A percentile compares a stretch with the other conserved stretches of the same genome.
Conservation (phyloP, 1,140 invertebrate genomes). For the Melitaea cinxia region DNA sequence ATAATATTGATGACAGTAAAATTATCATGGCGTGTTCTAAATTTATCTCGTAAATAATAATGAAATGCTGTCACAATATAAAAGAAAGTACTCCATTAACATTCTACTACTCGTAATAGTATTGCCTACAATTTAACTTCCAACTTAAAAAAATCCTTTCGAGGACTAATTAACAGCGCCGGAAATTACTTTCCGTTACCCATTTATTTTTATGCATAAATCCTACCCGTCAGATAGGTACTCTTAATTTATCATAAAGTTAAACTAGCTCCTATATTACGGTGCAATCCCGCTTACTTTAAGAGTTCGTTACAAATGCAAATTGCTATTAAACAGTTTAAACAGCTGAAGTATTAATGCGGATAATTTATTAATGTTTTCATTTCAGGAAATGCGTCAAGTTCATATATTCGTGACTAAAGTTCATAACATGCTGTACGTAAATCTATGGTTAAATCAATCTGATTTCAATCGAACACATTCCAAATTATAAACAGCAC, state of each 20-base stretch:
- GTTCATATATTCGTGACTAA: conserved; percentile 11
- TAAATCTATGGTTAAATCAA: conserved; percentile 1
- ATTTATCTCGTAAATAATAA: too few species aligned
- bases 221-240: neutral
- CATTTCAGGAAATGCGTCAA: conserved; percentile 14
- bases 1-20: too few species aligned
- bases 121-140: too few species aligned
- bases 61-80: too few species aligned
- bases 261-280: neutral
- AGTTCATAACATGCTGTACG: neutral
- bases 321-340: conserved; percentile 20
- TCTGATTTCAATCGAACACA: conserved; percentile 10
- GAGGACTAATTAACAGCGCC: neutral
- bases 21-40: too few species aligned
- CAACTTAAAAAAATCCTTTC: neutral
- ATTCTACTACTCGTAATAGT: too few species aligned
- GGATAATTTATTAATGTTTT: conserved; percentile 7
- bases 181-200: neutral
- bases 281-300: conserved; percentile 2
- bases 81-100: too few species aligned
- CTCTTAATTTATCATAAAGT: neutral
- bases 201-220: neutral
- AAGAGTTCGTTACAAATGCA: conserved; percentile 13
- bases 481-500: conserved; percentile 1
- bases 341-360: conserved; percentile 9